Percentiles rank a stretch among this genome's conserved stretches.
Evolutionary conservation across 2,797 vertebrate species (phyloP).

Genomic region (Rhinatrema bivittatum): DNA sequence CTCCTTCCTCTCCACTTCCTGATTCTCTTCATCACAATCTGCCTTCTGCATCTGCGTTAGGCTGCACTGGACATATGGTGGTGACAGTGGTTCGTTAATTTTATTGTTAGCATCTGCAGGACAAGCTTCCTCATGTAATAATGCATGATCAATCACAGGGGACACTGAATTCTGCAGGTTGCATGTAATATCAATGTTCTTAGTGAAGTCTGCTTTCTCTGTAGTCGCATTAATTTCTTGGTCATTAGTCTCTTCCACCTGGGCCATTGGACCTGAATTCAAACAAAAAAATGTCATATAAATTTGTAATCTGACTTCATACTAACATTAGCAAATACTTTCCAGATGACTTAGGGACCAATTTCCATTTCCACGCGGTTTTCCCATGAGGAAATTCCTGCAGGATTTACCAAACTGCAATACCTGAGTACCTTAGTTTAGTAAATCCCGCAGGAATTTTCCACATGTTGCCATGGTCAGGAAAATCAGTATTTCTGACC

Average conservation of each 20-base stretch:
- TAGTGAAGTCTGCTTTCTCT: not conserved
- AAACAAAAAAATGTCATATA: constrained; percentile 11
- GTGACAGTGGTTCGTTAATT: not conserved
- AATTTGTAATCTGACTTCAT: too few species aligned
- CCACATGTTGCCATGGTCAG: too few species aligned
- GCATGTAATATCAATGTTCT: not conserved
- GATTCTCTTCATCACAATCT: constrained; percentile 4
- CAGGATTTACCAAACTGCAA: too few species aligned
- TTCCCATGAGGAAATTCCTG: too few species aligned
- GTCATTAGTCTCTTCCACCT: constrained; percentile 2
- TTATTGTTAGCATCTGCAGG: not conserved
- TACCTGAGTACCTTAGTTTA: too few species aligned
- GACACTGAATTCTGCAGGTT: not conserved
- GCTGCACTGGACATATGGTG: constrained; percentile 16
- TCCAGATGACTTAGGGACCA: too few species aligned
- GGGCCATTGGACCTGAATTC: constrained; percentile 22
- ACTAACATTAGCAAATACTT: too few species aligned
- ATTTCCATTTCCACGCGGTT: too few species aligned
- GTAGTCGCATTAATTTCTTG: not conserved
- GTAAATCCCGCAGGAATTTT: too few species aligned
- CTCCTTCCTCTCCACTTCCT: not conserved
- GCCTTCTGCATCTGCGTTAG: too few species aligned
- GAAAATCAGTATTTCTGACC: too few species aligned
- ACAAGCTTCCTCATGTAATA: constrained; percentile 29
- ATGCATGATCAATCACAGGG: not conserved